Evolutionary conservation across 2,888 invertebrate genomes (phyloP).

Genomic region (Phytoseiulus persimilis): DNA sequence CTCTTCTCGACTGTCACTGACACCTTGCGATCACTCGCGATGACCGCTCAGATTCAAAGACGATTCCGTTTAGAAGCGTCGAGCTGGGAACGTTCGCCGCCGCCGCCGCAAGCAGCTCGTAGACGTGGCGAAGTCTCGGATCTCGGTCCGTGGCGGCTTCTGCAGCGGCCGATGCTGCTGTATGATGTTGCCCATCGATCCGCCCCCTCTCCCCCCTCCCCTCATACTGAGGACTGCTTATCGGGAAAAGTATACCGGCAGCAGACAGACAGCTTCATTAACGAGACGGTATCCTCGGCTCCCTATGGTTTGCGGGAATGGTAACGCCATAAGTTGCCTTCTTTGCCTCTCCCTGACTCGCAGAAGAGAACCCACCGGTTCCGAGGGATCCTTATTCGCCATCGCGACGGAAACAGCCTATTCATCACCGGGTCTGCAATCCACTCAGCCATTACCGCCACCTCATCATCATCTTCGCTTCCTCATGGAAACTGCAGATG

Average conservation of each 20-base stretch:
- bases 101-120: neutral
- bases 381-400: neutral
- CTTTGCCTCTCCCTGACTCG: neutral
- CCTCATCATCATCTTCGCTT: neutral
- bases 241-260: too few relatives aligned
- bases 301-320: neutral
- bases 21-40: neutral
- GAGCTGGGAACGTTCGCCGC: neutral
- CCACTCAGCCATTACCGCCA: neutral
- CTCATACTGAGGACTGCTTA: neutral
- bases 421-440: neutral
- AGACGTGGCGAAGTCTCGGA: neutral
- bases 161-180: neutral
- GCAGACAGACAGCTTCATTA: neutral
- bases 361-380: neutral
- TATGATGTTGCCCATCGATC: neutral
- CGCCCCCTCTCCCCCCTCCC: neutral
- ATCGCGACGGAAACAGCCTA: neutral
- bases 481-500: neutral
- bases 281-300: neutral
- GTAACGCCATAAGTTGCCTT: neutral
- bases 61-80: too few relatives aligned
- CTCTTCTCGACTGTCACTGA: neutral
- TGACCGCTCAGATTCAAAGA: too few relatives aligned
- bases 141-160: neutral